Evolutionary conservation across 2,888 invertebrate genomes (phyloP), one percentile per base, ranked within the genome.

Genomic region (Leptinotarsa haldemani): DNA sequence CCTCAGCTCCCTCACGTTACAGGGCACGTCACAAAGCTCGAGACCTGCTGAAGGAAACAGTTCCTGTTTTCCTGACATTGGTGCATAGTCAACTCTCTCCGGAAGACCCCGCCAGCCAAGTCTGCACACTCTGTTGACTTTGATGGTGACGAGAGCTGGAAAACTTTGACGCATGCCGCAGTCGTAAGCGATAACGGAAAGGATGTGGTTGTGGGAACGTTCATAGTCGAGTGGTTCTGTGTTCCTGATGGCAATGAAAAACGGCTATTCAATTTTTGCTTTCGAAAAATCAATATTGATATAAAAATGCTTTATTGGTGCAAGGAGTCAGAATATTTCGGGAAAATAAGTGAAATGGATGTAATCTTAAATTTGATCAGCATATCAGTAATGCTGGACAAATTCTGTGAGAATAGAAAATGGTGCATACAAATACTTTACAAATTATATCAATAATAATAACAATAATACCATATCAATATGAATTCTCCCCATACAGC

Each of bases 171-270:
- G 94, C 95, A 97, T 97, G 65, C 97, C 98, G 88, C 99, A 99
- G 88, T 99, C 99, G 86, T 96, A 97, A 1, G 99, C 99, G 75
- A 98, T 96, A 75, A 99, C 97, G 48, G 97, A 96, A 67, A 99
- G 90, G 82, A 99, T 98, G 89, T 98, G 97, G 88, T 97, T 98
- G 89, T 97, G 97, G 9, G 95, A 94, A 76, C 94, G 91, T 86
- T 96, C 96, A 88, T 96, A 97, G 83, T 97, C 97, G 85, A 99
- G 89, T 0, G 96, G 94, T 84, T 96, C 96, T 0, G 96, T 98
- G 89, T 98, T 99, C 65, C 84, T 80, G 71, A 47, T 53, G 53
- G 12, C 7, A 20, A n/a, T 12, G 20, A 20, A 18, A 20, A 63
- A 63, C 63, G 16, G 63, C n/a, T 30, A 63, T 25, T 63, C n/a